Evolutionary conservation across 2,113 vertebrate species (phyloP).

Genomic region (Trinectes maculatus): DNA sequence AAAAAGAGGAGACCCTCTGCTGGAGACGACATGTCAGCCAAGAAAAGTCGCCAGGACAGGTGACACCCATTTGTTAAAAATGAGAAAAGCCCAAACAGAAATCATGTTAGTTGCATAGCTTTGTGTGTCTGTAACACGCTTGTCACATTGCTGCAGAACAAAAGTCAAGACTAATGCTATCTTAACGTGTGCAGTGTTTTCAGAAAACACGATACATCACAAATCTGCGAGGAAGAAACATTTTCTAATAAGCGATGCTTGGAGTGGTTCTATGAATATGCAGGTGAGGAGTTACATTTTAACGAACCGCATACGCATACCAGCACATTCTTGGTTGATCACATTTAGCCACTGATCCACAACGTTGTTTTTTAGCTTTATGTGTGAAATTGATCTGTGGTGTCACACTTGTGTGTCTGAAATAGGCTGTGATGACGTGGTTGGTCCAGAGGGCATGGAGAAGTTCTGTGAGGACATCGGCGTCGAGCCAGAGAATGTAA

Average conservation of each 20-base stretch:
- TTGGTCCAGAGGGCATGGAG: slow-evolving; percentile 99
- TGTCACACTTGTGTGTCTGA: slow-evolving; percentile 26
- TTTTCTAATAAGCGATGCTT: slow-evolving; percentile 98
- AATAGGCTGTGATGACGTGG: slow-evolving; percentile 92
- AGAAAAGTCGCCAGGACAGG: slow-evolving; percentile 99
- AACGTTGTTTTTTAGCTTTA: background rate
- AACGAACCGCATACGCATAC: background rate
- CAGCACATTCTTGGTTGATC: background rate
- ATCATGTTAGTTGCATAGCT: background rate
- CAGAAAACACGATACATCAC: slow-evolving; percentile 93
- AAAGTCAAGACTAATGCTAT: slow-evolving; percentile 26
- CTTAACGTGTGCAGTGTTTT: slow-evolving; percentile 86
- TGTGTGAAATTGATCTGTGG: background rate
- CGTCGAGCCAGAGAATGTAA: slow-evolving; percentile 98
- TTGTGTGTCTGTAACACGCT: background rate
- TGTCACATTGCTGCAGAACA: background rate
- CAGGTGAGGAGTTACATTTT: slow-evolving; percentile 81
- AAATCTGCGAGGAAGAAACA: slow-evolving; percentile 93
- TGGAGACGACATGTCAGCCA: slow-evolving; percentile 95
- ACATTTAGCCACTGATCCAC: background rate
- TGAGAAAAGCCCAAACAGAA: too few relatives aligned
- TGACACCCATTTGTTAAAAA: slow-evolving; percentile 50
- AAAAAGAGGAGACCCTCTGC: slow-evolving; percentile 99
- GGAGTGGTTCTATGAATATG: slow-evolving; percentile 99
- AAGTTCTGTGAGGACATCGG: slow-evolving; percentile 99